Evolutionary conservation across 2,797 vertebrate genomes (phyloP), one percentile per base, ranked within the genome.

Genomic region (Corythornis leucogaster): DNA sequence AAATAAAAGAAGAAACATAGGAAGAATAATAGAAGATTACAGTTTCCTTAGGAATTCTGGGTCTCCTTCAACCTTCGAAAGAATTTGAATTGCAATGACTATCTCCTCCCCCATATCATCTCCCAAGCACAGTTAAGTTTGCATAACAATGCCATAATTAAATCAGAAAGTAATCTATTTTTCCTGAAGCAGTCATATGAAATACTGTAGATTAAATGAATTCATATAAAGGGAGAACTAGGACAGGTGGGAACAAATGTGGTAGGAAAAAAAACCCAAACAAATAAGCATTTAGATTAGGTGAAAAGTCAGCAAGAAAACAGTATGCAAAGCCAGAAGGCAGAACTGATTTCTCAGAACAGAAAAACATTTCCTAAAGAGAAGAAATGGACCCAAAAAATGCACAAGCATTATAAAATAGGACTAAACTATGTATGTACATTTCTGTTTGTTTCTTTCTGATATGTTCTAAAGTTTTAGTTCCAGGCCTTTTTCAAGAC

Each of bases 1-100:
- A 95, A 90, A 90, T 25, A 59, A 90, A 69, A 73, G 20, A 80
- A 84, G 80, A 69, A 78, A 68, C 25, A 30, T 22, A 91, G 13
- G 66, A 62, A 87, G n/a, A 94, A 25, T 5, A 83, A 19, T 5
- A 64, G 0, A 64, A 57, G 26, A 57, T 17, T 82, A 85, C 6
- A 28, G 21, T 46, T 46, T 82, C 40, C 31, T 73, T 24, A 55
- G 21, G 46, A 51, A 76, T 46, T 62, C 22, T 26, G 26, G 13
- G 76, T 55, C 12, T 17, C 59, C 51, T 58, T 75, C 55, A 62
- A 35, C 5, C 7, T 88, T 94, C 35, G 15, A 58, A 68, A 71
- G 17, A 31, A 24, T 45, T 18, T 63, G 28, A 67, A 40, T 8
- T 54, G 30, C 43, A 92, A 25, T 48, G 19, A 87, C 33, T 69